Percentiles rank a stretch among this genome's conserved stretches.
These are phyloP conservation scores for Sebastes minor DNA, from an alignment of 2,797 vertebrate species.

Conservation along the genomic window DNA sequence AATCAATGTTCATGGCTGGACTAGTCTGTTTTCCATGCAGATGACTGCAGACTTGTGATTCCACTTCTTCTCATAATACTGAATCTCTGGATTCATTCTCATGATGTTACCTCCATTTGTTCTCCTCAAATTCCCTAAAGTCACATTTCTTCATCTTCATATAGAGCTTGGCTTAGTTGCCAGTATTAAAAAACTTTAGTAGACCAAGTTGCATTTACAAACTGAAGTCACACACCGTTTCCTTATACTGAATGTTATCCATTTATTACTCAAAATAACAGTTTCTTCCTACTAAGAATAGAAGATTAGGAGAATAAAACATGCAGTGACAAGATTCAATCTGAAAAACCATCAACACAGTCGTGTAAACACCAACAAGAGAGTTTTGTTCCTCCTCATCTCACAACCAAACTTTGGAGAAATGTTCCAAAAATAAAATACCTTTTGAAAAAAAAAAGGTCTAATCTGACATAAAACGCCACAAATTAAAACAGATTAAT, in stretches of 20 bases:
- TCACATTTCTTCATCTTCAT: background rate
- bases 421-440: constrained; percentile 29
- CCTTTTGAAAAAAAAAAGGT: background rate
- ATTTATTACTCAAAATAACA: constrained; percentile 80
- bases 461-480: constrained; percentile 28
- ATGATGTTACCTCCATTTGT: background rate
- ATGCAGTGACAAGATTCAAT: constrained; percentile 58
- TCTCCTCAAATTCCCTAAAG: background rate
- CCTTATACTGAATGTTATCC: constrained; percentile 46
- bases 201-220: constrained; percentile 4
- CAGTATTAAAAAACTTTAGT: background rate
- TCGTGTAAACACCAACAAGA: constrained; percentile 18
- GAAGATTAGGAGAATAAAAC: constrained; percentile 58
- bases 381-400: constrained; percentile 7
- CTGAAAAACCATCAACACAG: constrained; percentile 24
- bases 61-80: background rate
- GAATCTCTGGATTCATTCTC: too few species aligned
- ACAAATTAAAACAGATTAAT: constrained; percentile 8
- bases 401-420: background rate
- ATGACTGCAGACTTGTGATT: background rate
- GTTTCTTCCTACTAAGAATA: constrained; percentile 59
- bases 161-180: background rate
- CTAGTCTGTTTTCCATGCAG: constrained; percentile 19
- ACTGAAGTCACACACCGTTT: background rate
- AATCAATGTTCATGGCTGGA: constrained; percentile 61